Percentiles rank a stretch among this genome's conserved stretches.
These are phyloP conservation scores for Hipparchia semele DNA, from an alignment of 2,888 invertebrate species.

Conservation along the genomic window DNA sequence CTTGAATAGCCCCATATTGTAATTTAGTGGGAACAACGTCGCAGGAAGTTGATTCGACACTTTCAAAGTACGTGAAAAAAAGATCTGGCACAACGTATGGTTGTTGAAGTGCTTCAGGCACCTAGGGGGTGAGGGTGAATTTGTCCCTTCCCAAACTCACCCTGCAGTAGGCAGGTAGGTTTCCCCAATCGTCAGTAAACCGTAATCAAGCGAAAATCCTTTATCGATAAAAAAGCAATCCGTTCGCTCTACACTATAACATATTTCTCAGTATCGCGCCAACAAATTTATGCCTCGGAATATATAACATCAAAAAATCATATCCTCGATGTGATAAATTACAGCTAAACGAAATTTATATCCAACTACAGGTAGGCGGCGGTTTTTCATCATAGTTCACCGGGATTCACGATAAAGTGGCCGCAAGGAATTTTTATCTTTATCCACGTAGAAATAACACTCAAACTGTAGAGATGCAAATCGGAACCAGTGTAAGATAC, in stretches of 20 bases:
- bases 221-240: constrained; percentile 10
- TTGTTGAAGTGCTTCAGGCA: no score
- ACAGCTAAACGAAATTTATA: constrained; percentile 36
- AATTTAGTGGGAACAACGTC: no score
- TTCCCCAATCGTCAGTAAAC: background rate
- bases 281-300: constrained; percentile 25
- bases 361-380: constrained; percentile 36
- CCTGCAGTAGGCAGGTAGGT: no score
- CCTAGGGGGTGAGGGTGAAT: no score
- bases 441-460: constrained; percentile 2
- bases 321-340: constrained; percentile 38
- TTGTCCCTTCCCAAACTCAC: no score
- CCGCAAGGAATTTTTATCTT: constrained; percentile 6
- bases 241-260: background rate
- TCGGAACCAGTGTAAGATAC: constrained; percentile 21
- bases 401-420: background rate
- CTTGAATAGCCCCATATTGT: no score
- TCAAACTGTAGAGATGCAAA: background rate
- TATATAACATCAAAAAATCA: constrained; percentile 37
- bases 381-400: constrained; percentile 36
- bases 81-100: no score
- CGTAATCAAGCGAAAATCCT: background rate
- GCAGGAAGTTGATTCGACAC: no score
- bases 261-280: constrained; percentile 21
- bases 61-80: no score